These are phyloP conservation scores for Mercenaria mercenaria DNA, from an alignment of 1,140 invertebrate genomes.

Conservation along the genomic window DNA sequence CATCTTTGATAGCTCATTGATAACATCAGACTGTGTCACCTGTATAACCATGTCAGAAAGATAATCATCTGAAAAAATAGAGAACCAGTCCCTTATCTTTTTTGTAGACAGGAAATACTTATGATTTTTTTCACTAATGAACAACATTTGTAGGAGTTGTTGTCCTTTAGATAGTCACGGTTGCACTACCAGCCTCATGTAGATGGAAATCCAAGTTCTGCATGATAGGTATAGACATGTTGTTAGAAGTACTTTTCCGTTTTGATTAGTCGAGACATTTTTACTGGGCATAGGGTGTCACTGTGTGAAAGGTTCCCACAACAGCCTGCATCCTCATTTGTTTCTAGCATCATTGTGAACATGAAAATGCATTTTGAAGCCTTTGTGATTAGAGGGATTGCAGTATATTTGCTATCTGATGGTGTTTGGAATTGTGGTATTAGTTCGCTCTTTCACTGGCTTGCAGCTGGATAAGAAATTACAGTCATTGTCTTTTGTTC, in stretches of 20 bases:
- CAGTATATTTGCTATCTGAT: background rate
- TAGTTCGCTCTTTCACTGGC: too few relatives aligned
- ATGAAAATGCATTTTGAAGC: background rate
- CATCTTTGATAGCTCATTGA: background rate
- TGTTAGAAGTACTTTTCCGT: background rate
- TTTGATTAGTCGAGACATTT: background rate
- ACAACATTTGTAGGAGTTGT: constrained; percentile 31
- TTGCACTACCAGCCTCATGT: background rate
- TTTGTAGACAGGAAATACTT: constrained; percentile 25
- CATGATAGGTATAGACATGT: background rate
- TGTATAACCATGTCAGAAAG: constrained; percentile 30
- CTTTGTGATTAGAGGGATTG: background rate
- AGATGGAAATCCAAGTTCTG: too few relatives aligned
- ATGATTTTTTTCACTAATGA: constrained; percentile 28
- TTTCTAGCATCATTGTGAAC: background rate
- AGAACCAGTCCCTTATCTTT: constrained; percentile 39
- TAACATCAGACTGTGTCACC: constrained; percentile 54
- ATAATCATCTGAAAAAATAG: constrained; percentile 23
- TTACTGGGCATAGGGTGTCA: background rate
- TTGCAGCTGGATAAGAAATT: too few relatives aligned
- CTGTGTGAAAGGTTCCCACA: background rate
- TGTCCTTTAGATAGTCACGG: constrained; percentile 9
- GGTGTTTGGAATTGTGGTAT: background rate
- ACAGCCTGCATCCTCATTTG: background rate
- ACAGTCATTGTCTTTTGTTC: background rate